A percentile compares a stretch with the other conserved stretches of the same genome.
phyloP scores from a whole-genome alignment of 2,113 vertebrate species.

The Dolichotis patagonum region DNA sequence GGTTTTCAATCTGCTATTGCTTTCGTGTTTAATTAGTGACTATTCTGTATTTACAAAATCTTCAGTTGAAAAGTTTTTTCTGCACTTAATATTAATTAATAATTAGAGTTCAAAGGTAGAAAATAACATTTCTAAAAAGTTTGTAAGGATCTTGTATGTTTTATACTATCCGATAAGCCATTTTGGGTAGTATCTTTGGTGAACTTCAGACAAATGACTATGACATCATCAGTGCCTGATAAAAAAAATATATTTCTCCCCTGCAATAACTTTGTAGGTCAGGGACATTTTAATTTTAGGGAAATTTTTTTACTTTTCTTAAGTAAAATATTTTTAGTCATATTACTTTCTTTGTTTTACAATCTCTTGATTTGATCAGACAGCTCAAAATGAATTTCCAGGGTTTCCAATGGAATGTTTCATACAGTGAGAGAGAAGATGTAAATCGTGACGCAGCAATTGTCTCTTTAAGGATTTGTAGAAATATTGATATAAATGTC shows the following conservation, averaged over 20 bases:
- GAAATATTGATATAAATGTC: not conserved
- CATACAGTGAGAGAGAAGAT: not conserved
- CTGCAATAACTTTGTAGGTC: not conserved
- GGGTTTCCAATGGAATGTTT: not conserved
- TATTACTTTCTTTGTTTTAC: not conserved
- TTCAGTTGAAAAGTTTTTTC: not conserved
- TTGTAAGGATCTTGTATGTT: not conserved
- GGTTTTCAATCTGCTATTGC: not conserved
- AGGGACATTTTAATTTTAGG: not conserved
- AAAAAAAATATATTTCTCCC: not conserved
- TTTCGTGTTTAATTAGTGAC: not conserved
- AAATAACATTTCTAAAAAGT: not conserved
- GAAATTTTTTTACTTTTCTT: slow-evolving; percentile 1
- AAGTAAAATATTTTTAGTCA: not conserved
- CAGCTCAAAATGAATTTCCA: not conserved
- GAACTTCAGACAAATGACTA: not conserved
- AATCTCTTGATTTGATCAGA: not conserved
- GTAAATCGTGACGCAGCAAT: not conserved
- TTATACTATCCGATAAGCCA: not conserved
- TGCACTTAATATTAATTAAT: not conserved
- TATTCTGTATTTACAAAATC: not conserved
- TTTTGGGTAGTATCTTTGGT: not conserved
- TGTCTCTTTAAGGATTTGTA: not conserved
- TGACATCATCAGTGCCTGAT: not conserved
- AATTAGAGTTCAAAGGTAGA: not conserved